Evolutionary conservation across 2,797 vertebrate genomes (phyloP).

Genomic region (Chelidonichthys spinosus): DNA sequence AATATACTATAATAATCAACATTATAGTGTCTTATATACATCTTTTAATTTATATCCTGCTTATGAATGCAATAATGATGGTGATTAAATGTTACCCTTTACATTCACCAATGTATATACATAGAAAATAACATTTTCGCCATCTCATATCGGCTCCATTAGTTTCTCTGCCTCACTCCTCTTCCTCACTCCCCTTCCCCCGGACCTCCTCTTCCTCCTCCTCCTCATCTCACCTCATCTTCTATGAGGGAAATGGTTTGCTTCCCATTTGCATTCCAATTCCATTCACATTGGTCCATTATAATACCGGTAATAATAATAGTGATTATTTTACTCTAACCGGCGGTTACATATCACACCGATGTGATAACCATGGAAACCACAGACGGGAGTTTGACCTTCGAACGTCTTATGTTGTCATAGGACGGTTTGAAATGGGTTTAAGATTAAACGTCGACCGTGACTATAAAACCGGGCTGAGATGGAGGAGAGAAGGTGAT

Average conservation of each 20-base stretch:
- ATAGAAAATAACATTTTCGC: background rate
- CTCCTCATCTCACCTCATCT: conserved; percentile 3
- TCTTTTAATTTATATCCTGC: background rate
- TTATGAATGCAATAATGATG: background rate
- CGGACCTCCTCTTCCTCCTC: no score
- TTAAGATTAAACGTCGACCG: conserved; percentile 30
- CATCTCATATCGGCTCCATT: conserved; percentile 13
- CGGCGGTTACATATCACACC: conserved; percentile 20
- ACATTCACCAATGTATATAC: background rate
- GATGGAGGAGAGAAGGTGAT: conserved; percentile 50
- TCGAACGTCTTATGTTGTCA: conserved; percentile 32
- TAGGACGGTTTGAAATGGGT: background rate
- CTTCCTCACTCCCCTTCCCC: conserved; percentile 3
- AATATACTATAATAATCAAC: background rate
- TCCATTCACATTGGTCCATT: conserved; percentile 4
- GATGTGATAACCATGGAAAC: conserved; percentile 41
- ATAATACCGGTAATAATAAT: conserved; percentile 21
- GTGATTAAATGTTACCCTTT: background rate
- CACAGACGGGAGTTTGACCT: conserved; percentile 44
- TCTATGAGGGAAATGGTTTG: background rate
- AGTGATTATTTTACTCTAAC: conserved; percentile 23
- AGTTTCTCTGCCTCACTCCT: conserved; percentile 35
- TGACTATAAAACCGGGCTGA: conserved; percentile 18
- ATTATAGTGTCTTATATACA: background rate
- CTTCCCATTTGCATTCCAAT: conserved; percentile 22